Percentiles rank a stretch among this genome's conserved stretches.
Evolutionary conservation across 2,113 vertebrate species (phyloP).

Genomic region (Xiphorhynchus elegans): DNA sequence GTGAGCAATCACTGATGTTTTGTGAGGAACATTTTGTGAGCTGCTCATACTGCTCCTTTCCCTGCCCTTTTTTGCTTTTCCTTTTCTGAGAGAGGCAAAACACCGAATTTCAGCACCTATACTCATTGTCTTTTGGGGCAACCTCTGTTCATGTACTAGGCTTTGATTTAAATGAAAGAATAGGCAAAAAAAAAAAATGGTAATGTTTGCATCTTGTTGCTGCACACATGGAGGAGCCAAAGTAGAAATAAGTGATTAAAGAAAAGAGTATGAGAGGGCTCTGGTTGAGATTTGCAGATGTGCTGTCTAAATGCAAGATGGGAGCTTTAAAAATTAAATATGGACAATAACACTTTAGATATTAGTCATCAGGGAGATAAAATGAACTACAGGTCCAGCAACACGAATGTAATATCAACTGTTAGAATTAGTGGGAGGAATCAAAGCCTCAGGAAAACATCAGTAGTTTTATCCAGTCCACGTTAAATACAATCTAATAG

Average conservation of each 20-base stretch:
- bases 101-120: fast-evolving
- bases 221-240: neutral
- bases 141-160: neutral
- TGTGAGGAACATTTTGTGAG: neutral
- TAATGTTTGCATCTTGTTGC: neutral
- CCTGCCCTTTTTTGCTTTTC: neutral
- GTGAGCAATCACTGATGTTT: neutral
- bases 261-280: neutral
- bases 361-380: neutral
- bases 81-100: neutral
- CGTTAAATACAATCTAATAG: neutral
- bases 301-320: neutral
- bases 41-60: neutral
- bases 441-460: neutral
- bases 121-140: neutral
- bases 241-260: neutral
- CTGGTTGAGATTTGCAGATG: neutral
- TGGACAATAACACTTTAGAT: neutral
- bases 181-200: neutral
- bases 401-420: neutral
- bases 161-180: neutral
- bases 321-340: neutral
- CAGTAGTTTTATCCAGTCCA: neutral
- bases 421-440: neutral
- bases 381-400: neutral